Conservation (phyloP, 2,888 invertebrate species). For the Cistogaster globosa region DNA sequence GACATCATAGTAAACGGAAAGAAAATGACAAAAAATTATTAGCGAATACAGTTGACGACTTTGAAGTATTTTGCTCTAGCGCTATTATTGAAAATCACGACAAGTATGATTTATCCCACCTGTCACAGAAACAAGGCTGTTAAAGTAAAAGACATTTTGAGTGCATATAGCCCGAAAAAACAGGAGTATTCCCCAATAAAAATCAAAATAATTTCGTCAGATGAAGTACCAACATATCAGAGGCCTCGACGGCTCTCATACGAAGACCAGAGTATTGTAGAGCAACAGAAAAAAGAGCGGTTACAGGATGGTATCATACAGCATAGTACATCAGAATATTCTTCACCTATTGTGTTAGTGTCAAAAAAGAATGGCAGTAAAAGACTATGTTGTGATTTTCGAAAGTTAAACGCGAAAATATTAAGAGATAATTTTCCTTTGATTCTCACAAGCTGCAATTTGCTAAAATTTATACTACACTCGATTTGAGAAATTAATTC, state of each 20-base stretch:
- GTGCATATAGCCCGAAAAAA: too few relatives aligned
- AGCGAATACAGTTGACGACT: neutral
- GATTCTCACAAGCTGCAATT: too few relatives aligned
- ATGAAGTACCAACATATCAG: neutral
- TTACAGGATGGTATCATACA: neutral
- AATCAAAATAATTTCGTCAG: too few relatives aligned
- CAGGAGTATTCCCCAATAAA: too few relatives aligned
- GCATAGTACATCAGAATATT: neutral
- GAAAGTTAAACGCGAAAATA: too few relatives aligned
- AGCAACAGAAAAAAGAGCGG: too few relatives aligned
- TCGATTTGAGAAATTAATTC: too few relatives aligned
- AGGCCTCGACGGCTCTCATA: neutral
- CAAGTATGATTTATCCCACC: neutral
- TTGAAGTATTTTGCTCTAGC: neutral
- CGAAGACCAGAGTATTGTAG: neutral
- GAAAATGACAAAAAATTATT: neutral
- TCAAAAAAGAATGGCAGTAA: neutral
- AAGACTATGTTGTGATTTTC: too few relatives aligned
- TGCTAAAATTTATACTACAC: too few relatives aligned
- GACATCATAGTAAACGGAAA: neutral
- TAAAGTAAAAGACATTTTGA: neutral
- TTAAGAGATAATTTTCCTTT: too few relatives aligned
- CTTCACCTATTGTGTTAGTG: neutral
- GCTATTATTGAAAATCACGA: too few relatives aligned
- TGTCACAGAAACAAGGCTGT: neutral